These are phyloP conservation scores for Typhlichthys subterraneus DNA, from an alignment of 2,797 vertebrate genomes.

Conservation along the genomic window DNA sequence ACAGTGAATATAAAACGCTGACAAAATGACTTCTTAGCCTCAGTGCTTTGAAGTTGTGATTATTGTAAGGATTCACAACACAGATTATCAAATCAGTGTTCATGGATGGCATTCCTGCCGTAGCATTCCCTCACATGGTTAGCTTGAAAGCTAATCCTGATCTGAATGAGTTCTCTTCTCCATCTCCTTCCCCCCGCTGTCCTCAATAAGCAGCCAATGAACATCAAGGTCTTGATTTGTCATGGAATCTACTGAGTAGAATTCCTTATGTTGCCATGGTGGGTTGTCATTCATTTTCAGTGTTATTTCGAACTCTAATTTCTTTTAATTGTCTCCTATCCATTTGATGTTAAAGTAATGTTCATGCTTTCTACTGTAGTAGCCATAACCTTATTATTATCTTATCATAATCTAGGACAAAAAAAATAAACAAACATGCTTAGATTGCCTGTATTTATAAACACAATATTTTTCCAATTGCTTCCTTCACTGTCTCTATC, in stretches of 20 bases:
- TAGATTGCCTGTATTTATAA: slow-evolving; percentile 1
- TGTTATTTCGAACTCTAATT: slow-evolving; percentile 41
- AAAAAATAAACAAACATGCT: too few relatives aligned
- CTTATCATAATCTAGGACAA: not conserved
- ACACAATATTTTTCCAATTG: slow-evolving; percentile 26
- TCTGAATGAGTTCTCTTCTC: slow-evolving; percentile 43
- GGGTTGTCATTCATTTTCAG: slow-evolving; percentile 62
- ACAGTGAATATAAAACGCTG: too few relatives aligned
- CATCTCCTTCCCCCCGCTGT: slow-evolving; percentile 45
- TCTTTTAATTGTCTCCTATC: slow-evolving; percentile 22
- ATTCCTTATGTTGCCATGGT: slow-evolving; percentile 75
- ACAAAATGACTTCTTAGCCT: too few relatives aligned
- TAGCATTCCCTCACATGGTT: slow-evolving; percentile 24
- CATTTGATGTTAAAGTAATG: not conserved
- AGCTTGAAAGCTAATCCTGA: slow-evolving; percentile 19
- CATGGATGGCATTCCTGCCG: slow-evolving; percentile 1
- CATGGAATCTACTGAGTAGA: slow-evolving; percentile 58
- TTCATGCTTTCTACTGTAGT: too few relatives aligned
- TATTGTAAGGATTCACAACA: slow-evolving; percentile 3
- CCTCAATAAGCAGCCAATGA: slow-evolving; percentile 48
- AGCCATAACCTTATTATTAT: not conserved
- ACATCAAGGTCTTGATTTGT: slow-evolving; percentile 70
- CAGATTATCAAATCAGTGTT: slow-evolving; percentile 2
- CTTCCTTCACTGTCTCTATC: slow-evolving; percentile 10
- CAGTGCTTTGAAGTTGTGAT: too few relatives aligned